Percentiles rank a stretch among this genome's conserved stretches.
phyloP scores from a whole-genome alignment of 2,888 invertebrate genomes.

The Meliscaeva auricollis region DNA sequence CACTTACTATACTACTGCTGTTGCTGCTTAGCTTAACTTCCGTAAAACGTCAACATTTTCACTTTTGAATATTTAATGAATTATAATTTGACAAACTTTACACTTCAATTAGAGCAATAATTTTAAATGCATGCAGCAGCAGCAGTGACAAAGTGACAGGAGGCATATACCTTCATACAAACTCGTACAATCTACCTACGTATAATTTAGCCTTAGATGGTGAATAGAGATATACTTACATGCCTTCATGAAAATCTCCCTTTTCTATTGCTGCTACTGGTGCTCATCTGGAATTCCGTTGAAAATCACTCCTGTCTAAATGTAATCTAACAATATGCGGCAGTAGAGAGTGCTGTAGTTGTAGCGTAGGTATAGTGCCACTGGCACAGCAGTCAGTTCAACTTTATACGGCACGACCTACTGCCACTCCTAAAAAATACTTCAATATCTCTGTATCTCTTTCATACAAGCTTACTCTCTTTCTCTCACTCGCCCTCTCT shows the following conservation, averaged over 20 bases:
- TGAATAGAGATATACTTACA: no score
- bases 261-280: neutral
- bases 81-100: conserved; percentile 74
- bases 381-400: conserved; percentile 12
- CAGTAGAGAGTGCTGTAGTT: neutral
- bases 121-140: conserved; percentile 55
- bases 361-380: neutral
- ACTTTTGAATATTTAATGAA: conserved; percentile 69
- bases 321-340: conserved; percentile 48
- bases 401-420: conserved; percentile 50
- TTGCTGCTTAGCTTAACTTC: conserved; percentile 13
- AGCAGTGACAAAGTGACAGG: conserved; percentile 6
- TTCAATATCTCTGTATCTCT: neutral
- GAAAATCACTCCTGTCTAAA: conserved; percentile 58
- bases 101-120: conserved; percentile 72
- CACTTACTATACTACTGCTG: conserved; percentile 9
- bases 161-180: neutral
- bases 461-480: conserved; percentile 1
- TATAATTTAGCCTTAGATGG: neutral
- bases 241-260: no score
- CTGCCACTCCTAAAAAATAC: conserved; percentile 69
- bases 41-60: conserved; percentile 57
- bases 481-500: neutral
- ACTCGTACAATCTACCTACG: neutral
- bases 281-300: conserved; percentile 57